Conservation (phyloP, 2,113 vertebrate genomes). For the Otocyon megalotis region DNA sequence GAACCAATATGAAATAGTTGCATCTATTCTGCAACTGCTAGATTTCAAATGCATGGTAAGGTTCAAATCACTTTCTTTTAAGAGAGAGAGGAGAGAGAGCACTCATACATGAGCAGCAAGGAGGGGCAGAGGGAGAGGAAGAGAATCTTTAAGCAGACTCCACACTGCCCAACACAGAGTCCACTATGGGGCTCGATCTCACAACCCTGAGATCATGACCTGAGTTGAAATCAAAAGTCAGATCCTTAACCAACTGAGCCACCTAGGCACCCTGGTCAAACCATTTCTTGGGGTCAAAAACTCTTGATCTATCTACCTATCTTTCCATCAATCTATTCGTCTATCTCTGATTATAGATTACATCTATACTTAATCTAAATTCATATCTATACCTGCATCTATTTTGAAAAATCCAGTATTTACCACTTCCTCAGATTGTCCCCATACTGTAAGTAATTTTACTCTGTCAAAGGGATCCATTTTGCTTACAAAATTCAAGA, state of each 20-base stretch:
- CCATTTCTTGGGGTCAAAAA: background rate
- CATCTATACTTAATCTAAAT: background rate
- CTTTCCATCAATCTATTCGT: background rate
- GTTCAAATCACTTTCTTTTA: background rate
- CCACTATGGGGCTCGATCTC: background rate
- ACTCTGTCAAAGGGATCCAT: background rate
- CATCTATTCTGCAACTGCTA: background rate
- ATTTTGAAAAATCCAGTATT: background rate
- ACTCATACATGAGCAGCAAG: fast-evolving
- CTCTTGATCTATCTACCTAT: background rate
- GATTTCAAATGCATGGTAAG: background rate
- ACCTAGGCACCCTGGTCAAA: background rate
- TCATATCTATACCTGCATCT: background rate
- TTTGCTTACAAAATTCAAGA: background rate
- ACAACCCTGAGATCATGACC: background rate
- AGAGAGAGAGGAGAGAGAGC: background rate
- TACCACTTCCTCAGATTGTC: background rate
- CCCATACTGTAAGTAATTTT: background rate
- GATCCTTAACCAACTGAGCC: background rate
- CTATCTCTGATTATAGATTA: background rate
- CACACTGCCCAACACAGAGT: background rate
- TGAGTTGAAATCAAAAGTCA: background rate
- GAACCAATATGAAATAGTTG: background rate
- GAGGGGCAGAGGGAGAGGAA: background rate
- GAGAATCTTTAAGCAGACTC: background rate